phyloP scores from a whole-genome alignment of 2,888 invertebrate genomes.

The Chaetogeoica ovagalla region DNA sequence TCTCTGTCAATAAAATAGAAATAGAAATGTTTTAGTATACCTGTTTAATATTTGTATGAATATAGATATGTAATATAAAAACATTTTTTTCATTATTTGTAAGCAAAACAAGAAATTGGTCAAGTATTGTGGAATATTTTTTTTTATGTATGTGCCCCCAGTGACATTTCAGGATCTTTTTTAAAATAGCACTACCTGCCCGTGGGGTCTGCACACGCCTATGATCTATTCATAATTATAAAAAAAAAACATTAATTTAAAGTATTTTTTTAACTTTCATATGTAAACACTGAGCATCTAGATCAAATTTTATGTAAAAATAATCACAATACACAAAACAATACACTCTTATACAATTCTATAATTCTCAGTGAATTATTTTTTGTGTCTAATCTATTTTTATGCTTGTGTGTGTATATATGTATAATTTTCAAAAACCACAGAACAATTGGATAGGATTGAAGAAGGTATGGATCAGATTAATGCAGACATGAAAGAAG shows the following conservation, averaged over 20 bases:
- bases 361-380: constrained; percentile 10
- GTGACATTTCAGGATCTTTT: too few species aligned
- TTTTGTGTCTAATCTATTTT: constrained; percentile 33
- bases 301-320: constrained; percentile 30
- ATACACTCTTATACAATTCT: constrained; percentile 22
- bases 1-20: too few species aligned
- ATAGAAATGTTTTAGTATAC: too few species aligned
- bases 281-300: constrained; percentile 42
- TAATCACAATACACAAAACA: constrained; percentile 39
- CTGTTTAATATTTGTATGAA: too few species aligned
- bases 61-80: too few species aligned
- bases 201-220: too few species aligned
- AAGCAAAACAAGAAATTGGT: too few species aligned
- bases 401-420: neutral
- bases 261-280: constrained; percentile 37
- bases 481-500: constrained; percentile 99
- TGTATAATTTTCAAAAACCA: constrained; percentile 55
- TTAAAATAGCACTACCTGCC: too few species aligned
- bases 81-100: too few species aligned
- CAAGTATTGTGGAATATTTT: too few species aligned
- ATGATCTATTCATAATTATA: neutral
- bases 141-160: too few species aligned
- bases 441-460: constrained; percentile 99
- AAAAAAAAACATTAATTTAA: constrained; percentile 4
- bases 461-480: constrained; percentile 99